Evolutionary conservation across 2,113 vertebrate genomes (phyloP).

Genomic region (Carassius gibelio): DNA sequence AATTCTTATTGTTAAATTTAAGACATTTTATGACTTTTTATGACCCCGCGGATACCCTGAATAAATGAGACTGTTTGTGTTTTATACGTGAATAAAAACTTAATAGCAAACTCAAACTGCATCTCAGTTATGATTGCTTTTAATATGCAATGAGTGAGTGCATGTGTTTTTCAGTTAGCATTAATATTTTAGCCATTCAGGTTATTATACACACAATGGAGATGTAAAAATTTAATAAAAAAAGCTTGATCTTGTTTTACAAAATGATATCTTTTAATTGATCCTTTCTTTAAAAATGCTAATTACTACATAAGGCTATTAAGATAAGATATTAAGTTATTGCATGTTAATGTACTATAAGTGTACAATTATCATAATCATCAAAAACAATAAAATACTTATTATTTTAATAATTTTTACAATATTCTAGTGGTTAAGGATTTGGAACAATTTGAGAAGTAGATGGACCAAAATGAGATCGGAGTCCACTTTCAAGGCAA

Average conservation of each 20-base stretch:
- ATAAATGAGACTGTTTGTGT: too few species aligned
- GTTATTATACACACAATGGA: neutral
- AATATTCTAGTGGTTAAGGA: neutral
- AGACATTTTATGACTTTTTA: too few species aligned
- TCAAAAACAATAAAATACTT: too few species aligned
- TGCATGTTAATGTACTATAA: neutral
- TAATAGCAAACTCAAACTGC: neutral
- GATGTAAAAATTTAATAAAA: neutral
- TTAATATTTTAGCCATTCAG: neutral
- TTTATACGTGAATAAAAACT: too few species aligned
- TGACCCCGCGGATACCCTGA: too few species aligned
- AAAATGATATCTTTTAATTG: neutral
- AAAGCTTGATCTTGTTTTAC: neutral
- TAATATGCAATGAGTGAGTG: neutral
- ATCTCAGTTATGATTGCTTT: neutral
- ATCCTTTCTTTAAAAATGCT: neutral
- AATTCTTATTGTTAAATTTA: too few species aligned
- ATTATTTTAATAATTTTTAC: neutral
- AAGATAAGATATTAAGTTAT: too few species aligned
- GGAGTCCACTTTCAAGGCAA: neutral
- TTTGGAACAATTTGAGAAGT: neutral
- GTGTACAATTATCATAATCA: neutral
- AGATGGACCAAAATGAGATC: neutral
- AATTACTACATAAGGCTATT: neutral
- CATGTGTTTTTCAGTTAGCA: neutral